A percentile compares a stretch with the other conserved stretches of the same genome.
These are phyloP conservation scores for Halichoerus grypus DNA, from an alignment of 2,113 vertebrate genomes.

Conservation along the genomic window DNA sequence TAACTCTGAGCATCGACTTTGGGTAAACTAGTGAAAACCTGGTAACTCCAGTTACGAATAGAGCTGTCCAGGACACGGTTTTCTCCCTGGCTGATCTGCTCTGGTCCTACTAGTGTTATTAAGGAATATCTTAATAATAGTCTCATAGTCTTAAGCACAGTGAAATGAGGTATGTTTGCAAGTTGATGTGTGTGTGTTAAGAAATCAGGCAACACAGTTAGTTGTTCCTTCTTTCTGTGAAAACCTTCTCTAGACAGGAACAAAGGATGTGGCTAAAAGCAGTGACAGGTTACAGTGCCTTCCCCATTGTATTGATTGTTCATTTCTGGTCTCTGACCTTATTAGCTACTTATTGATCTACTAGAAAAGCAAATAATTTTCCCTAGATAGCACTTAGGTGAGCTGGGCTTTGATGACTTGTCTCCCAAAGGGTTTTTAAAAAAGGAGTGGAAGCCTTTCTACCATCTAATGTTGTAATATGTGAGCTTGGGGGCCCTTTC, in stretches of 20 bases:
- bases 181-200: not conserved
- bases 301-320: constrained; percentile 75
- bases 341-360: constrained; percentile 66
- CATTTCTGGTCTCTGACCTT: constrained; percentile 80
- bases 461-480: not conserved
- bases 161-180: not conserved
- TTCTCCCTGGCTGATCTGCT: not conserved
- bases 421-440: not conserved
- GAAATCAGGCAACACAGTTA: not conserved
- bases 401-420: constrained; percentile 31
- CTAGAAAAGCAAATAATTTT: constrained; percentile 71
- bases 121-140: not conserved
- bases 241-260: constrained; percentile 64
- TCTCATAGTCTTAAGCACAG: constrained; percentile 5
- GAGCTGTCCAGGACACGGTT: not conserved
- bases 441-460: not conserved
- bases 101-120: not conserved
- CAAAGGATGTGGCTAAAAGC: constrained; percentile 57
- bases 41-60: not conserved
- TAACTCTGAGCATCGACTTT: constrained; percentile 34
- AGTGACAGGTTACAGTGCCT: constrained; percentile 58
- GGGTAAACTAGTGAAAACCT: constrained; percentile 62
- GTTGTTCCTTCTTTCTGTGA: not conserved
- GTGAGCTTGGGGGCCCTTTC: not conserved
- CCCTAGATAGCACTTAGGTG: constrained; percentile 20